Percentiles rank a stretch among this genome's conserved stretches.
Conservation (phyloP, 2,888 invertebrate genomes). For the Tenthredo mesomela region DNA sequence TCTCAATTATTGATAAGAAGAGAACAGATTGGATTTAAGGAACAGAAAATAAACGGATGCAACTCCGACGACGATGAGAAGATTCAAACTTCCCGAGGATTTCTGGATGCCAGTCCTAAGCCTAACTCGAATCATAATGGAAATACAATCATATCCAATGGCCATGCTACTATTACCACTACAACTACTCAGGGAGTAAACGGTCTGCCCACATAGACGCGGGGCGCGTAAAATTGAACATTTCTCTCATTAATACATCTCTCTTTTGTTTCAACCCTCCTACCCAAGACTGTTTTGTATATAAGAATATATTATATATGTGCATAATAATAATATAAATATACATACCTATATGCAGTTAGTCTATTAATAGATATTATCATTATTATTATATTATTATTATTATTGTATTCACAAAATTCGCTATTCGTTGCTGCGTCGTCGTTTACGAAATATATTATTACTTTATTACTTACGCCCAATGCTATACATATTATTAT, state of each 20-base stretch:
- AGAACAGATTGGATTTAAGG: constrained; percentile 6
- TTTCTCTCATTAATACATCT: constrained; percentile 3
- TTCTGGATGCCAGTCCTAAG: constrained; percentile 11
- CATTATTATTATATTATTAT: neutral
- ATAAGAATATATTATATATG: constrained; percentile 58
- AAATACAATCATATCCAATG: constrained; percentile 58
- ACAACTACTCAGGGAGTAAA: constrained; percentile 62
- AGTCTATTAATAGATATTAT: constrained; percentile 51
- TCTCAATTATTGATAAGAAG: constrained; percentile 4
- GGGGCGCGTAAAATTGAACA: constrained; percentile 24
- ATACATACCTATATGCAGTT: constrained; percentile 54
- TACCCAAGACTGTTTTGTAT: constrained; percentile 59
- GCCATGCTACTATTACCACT: constrained; percentile 57
- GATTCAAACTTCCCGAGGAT: neutral
- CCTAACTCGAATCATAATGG: neutral
- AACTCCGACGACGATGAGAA: neutral
- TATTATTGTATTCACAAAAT: constrained; percentile 1
- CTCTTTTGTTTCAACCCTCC: constrained; percentile 23
- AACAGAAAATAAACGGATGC: constrained; percentile 12
- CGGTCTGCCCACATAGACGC: constrained; percentile 67
- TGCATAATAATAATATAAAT: constrained; percentile 56
- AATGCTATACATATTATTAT: no score
- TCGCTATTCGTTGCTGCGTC: neutral
- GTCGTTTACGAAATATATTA: constrained; percentile 12
- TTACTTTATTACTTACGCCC: constrained; percentile 16